Percentiles rank a stretch among this genome's conserved stretches.
Conservation (phyloP, 2,797 vertebrate species). For the Gymnothorax javanicus region DNA sequence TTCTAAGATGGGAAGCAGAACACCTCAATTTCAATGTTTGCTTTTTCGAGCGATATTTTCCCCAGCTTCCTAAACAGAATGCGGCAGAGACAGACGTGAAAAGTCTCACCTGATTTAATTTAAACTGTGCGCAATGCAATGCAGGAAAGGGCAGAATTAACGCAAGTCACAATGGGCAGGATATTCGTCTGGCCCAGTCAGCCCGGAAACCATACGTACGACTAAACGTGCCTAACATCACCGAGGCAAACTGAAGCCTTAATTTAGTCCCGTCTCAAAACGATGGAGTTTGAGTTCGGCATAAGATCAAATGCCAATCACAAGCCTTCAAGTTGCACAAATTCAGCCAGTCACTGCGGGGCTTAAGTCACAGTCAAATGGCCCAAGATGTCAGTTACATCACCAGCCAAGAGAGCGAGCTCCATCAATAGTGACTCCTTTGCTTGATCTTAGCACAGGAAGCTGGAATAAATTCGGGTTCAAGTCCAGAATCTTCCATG, state of each 20-base stretch:
- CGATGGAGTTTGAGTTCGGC: not conserved
- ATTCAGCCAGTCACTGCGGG: not conserved
- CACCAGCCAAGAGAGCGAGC: not conserved
- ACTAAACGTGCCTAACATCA: not conserved
- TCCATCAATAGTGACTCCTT: not conserved
- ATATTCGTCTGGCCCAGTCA: not conserved
- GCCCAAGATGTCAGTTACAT: not conserved
- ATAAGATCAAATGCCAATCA: not conserved
- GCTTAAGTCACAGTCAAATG: not conserved
- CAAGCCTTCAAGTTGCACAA: not conserved
- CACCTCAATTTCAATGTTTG: constrained; percentile 45
- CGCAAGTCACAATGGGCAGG: not conserved
- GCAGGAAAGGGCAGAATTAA: not conserved
- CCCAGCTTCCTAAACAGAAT: constrained; percentile 25
- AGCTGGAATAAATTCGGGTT: not conserved
- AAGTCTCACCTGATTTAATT: not conserved
- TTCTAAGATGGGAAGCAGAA: constrained; percentile 42
- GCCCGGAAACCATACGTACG: not conserved
- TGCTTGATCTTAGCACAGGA: not conserved
- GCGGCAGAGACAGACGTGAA: not conserved
- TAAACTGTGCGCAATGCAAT: not conserved
- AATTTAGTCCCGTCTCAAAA: not conserved
- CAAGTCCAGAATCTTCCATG: not conserved
- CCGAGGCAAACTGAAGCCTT: not conserved
- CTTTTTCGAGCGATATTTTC: constrained; percentile 11